phyloP scores from a whole-genome alignment of 2,113 vertebrate genomes.

The Dendrocopos noguchii region DNA sequence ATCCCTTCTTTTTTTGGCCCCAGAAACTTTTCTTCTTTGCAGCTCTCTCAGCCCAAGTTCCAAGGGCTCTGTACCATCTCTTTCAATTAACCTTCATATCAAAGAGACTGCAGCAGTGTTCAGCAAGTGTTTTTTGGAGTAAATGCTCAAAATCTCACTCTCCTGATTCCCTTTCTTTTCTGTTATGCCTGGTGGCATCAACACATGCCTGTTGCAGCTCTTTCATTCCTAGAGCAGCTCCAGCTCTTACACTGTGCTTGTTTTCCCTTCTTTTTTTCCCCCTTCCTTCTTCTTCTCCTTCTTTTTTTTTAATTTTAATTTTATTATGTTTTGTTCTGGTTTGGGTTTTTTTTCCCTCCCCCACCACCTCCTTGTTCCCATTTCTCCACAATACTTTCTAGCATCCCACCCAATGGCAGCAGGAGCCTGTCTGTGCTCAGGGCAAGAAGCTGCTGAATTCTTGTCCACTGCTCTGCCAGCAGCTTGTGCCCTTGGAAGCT shows the following conservation, averaged over 20 bases:
- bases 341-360: background rate
- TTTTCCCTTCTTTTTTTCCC: background rate
- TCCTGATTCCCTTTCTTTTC: slow-evolving; percentile 30
- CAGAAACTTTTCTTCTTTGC: slow-evolving; percentile 16
- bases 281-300: background rate
- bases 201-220: slow-evolving; percentile 48
- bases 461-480: background rate
- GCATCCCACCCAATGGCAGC: background rate
- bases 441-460: background rate
- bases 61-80: slow-evolving; percentile 20
- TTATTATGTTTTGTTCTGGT: background rate
- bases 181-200: slow-evolving; percentile 73
- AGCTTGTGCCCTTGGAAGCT: background rate
- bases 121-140: slow-evolving; percentile 49
- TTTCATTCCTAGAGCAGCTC: slow-evolving; percentile 52
- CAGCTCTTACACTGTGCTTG: background rate
- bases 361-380: background rate
- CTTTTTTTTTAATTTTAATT: background rate
- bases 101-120: slow-evolving; percentile 19
- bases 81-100: slow-evolving; percentile 71
- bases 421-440: background rate
- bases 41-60: slow-evolving; percentile 5
- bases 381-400: slow-evolving; percentile 4
- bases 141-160: background rate
- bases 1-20: background rate